Evolutionary conservation across 2,888 invertebrate genomes (phyloP).

Genomic region (Meta bourneti): DNA sequence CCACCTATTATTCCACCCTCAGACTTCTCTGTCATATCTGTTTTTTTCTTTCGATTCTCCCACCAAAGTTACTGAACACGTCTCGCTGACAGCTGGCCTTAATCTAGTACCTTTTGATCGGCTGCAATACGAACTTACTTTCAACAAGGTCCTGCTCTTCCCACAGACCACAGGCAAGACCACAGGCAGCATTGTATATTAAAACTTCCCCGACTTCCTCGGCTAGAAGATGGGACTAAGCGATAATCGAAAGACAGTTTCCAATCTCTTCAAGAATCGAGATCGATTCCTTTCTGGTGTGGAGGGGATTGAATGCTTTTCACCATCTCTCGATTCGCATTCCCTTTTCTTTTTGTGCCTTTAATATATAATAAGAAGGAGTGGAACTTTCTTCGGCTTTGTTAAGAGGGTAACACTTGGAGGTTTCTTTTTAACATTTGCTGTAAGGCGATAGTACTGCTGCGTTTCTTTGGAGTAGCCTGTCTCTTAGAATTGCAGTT

Average conservation of each 20-base stretch:
- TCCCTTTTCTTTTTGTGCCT: neutral
- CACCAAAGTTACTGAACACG: constrained; percentile 20
- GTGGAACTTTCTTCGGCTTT: constrained; percentile 21
- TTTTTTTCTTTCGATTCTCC: neutral
- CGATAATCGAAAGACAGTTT: constrained; percentile 44
- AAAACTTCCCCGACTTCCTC: neutral
- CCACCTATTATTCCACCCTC: constrained; percentile 3
- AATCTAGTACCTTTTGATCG: constrained; percentile 38
- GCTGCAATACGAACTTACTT: constrained; percentile 18
- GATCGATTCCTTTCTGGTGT: constrained; percentile 5
- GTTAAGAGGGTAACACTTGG: constrained; percentile 9
- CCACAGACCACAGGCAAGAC: too few relatives aligned
- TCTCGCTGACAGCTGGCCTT: constrained; percentile 41
- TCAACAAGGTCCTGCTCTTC: neutral
- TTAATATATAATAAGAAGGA: neutral
- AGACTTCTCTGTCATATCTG: neutral
- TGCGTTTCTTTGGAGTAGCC: too few relatives aligned
- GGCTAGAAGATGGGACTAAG: constrained; percentile 22
- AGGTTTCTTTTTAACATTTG: neutral
- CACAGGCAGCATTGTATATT: constrained; percentile 18
- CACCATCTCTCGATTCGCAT: neutral
- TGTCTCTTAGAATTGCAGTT: too few relatives aligned
- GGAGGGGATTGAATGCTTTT: constrained; percentile 7
- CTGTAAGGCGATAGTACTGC: neutral
- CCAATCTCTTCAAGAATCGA: constrained; percentile 19